Percentiles rank a stretch among this genome's conserved stretches.
phyloP scores from a whole-genome alignment of 1,140 invertebrate genomes.

The Drosophila punjabiensis region DNA sequence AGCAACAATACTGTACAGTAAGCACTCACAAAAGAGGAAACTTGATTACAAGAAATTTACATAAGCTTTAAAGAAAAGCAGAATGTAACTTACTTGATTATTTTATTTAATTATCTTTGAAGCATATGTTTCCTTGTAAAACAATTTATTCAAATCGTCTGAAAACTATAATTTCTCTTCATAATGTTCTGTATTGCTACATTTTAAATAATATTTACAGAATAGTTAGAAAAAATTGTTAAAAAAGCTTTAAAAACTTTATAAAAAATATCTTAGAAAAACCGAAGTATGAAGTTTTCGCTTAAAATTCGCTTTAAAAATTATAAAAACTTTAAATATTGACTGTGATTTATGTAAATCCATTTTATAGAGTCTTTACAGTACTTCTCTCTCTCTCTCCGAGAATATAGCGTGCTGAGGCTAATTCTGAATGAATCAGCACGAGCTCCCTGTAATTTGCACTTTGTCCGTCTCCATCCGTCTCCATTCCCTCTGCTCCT shows the following conservation, averaged over 20 bases:
- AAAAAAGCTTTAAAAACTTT: too few relatives aligned
- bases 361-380: background rate
- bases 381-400: conserved; percentile 3
- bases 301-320: background rate
- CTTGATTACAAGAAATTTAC: background rate
- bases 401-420: conserved; percentile 61
- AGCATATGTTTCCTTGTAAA: background rate
- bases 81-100: background rate
- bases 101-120: background rate
- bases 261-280: too few relatives aligned
- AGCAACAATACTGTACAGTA: conserved; percentile 40
- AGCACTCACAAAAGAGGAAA: background rate
- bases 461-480: conserved; percentile 56
- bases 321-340: too few relatives aligned
- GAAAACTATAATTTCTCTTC: too few relatives aligned
- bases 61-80: background rate
- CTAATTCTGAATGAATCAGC: conserved; percentile 78
- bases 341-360: background rate
- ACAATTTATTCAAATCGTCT: too few relatives aligned
- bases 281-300: too few relatives aligned
- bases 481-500: background rate
- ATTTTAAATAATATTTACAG: too few relatives aligned
- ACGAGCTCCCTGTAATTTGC: conserved; percentile 78
- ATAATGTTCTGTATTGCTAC: too few relatives aligned
- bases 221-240: too few relatives aligned